Conservation (phyloP, 1,140 invertebrate species). For the Dinothrombium tinctorium region DNA sequence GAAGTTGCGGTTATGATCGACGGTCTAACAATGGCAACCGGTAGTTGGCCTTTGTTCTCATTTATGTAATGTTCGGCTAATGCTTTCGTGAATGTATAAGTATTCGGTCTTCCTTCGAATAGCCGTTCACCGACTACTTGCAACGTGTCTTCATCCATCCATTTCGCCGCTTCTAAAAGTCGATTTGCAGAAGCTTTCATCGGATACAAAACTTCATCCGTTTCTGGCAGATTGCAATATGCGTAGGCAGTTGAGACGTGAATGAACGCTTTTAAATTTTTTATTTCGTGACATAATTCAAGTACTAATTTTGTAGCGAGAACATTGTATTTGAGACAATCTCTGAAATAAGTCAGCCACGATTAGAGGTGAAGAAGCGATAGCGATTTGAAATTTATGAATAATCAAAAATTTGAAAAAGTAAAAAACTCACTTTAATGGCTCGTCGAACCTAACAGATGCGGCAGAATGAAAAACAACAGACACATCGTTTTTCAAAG, state of each 20-base stretch:
- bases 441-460: conserved; percentile 84
- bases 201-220: conserved; percentile 40
- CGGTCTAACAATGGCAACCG: conserved; percentile 56
- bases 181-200: conserved; percentile 9
- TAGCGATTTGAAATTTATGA: background rate
- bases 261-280: conserved; percentile 13
- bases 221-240: conserved; percentile 30
- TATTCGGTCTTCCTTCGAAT: conserved; percentile 45
- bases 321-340: conserved; percentile 37
- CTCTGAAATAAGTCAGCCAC: conserved; percentile 18
- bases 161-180: conserved; percentile 13
- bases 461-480: conserved; percentile 93
- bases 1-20: conserved; percentile 49
- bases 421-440: conserved; percentile 26
- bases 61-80: conserved; percentile 48
- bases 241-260: conserved; percentile 18
- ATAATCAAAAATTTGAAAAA: background rate
- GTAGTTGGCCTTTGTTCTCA: conserved; percentile 71
- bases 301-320: conserved; percentile 58
- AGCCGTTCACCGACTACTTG: background rate
- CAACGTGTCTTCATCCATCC: conserved; percentile 6
- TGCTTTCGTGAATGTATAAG: conserved; percentile 58
- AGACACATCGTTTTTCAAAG: conserved; percentile 44
- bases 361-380: background rate
- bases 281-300: conserved; percentile 12